Evolutionary conservation across 1,140 invertebrate genomes (phyloP), one percentile per base, ranked within the genome.

Genomic region (Rhynchophorus ferrugineus): DNA sequence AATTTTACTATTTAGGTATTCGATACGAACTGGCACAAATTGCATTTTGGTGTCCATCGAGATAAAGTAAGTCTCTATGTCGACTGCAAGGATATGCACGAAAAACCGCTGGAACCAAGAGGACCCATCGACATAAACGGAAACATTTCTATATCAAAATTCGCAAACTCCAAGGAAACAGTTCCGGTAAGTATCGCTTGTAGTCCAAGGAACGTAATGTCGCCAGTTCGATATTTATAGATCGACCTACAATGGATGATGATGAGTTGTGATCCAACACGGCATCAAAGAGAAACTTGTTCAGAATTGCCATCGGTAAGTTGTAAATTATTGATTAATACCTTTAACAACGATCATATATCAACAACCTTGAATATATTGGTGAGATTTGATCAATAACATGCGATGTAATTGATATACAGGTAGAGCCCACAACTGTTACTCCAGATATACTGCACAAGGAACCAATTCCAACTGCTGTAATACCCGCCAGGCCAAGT

Each of bases 231-330:
- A 44, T 52, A 38, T 39, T 68, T 71, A 47, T 63, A 87, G 84
- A 79, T 88, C 62, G 85, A 89, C 63, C 68, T 89, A 21, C 86
- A 89, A 75, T 87, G 82, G 84, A 83, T 88, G 81, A 76, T 84
- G 8, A 70, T 89, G 57, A 83, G 80, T 59, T 89, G 86, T 67
- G 85, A 89, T 69, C 82, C 84, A n/a, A 76, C 78, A 1, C 74
- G 77, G 62, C 80, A 83, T 7, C 75, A 81, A 55, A 70, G 82
- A 60, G 82, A 87, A 63, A 76, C 69, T n/a, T 89, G 86, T 63
- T 74, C 76, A 46, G 85, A 88, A 68, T 61, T 88, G 33, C 81
- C 79, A 38, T 77, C 8, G 16, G 51, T 54, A 47, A 33, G 45
- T 47, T 17, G 21, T 9, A 2, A 22, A 18, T 36, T 21, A n/a